Base-by-base conservation (phyloP, 53 echinoderm and acorn worm genomes). In the Crossaster papposus region DNA sequence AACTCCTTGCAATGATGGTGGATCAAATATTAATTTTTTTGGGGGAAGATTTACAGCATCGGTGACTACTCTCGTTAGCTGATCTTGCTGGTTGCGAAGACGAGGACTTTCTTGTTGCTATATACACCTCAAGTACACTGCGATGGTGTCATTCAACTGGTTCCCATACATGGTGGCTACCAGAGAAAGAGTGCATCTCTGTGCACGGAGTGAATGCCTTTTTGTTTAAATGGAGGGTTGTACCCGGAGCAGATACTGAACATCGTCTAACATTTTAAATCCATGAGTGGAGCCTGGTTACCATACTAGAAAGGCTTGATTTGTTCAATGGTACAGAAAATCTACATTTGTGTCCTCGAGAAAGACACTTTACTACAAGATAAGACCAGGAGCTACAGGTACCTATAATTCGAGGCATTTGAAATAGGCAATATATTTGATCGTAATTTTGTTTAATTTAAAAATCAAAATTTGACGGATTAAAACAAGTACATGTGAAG, bases 1-100 rank as follows among this genome's bases (percentile, higher is more conserved):
- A 55, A 58, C 81, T 79, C 51, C 53, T 79, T 29, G 32, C 6
- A 14, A 31, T 13, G 54, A 54, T 81, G 81, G 79, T 18, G 35
- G 31, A 30, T 64, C 24, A 3, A 68, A 7, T 68, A 0, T 68
- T 26, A 26, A 2, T 18, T 58, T 18, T 15, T 58, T 1, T 4
- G 58, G 0, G 0, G 44, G 62, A 18, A 18, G 62, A 18, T 3
- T 0, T 17, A 18, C 7, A 62, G 62, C 15, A 62, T 24, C 68
- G 28, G 28, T 6, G 26, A 23, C 68, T 68, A 26, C 10, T 28
- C 68, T n/a, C 28, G 24, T 68, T 62, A 23, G 23, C 62, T 68
- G 68, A 14, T 68, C 2, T 68, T 3, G 28, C 22, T 68, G 68
- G n/a, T 7, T 68, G 68, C 9, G 28, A 28, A 68, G 24, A 28